Base-by-base conservation (phyloP, 2,888 invertebrate species). In the Petrolisthes cinctipes region DNA sequence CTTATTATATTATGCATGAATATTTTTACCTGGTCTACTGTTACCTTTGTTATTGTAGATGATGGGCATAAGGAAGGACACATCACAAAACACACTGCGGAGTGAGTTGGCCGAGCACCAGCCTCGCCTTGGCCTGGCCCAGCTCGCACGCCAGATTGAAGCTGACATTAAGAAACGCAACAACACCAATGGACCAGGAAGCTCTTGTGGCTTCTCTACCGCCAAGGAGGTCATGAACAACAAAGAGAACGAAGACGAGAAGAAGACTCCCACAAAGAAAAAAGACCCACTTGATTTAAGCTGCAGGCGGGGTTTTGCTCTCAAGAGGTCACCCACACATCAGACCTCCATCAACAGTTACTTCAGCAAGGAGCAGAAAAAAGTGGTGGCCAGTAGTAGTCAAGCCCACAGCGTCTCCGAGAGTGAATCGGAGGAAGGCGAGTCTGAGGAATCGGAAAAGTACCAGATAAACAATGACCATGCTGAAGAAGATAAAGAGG, bases 281-380 rank as follows among this genome's bases (percentile, higher is more conserved):
- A 86, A 86, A 57, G 53, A 75, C 23, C 56, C 84, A 17, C 75
- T 79, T 7, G 71, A 54, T 53, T n/a, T 84, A 0, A 82, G 82
- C 53, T 53, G 76, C 3, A 85, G 88, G 75, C 75, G 76, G 4
- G 88, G 88, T 5, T 88, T 88, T 85, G 53, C 88, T 5, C 51
- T 88, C n/a, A 88, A 88, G 61, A 57, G 88, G 11, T 88, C 88
- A 0, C 88, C 88, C 1, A 82, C 75, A 11, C 88, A 85, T 17
- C 88, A 88, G 82, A 85, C 85, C 0, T 88, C 85, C 5, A 37
- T 88, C 23, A 82, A n/a, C 66, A 76, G 76, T 4, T 88, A 51
- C 76, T 88, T 88, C 68, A 56, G n/a, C 11, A 86, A 85, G 20
- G 66, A 51, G 6, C 51, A 11, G 14, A 75, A 84, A 17, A 0